Evolutionary conservation across 2,888 invertebrate genomes (phyloP), one percentile per base, ranked within the genome.

Genomic region (Drosophila subsilvestris): DNA sequence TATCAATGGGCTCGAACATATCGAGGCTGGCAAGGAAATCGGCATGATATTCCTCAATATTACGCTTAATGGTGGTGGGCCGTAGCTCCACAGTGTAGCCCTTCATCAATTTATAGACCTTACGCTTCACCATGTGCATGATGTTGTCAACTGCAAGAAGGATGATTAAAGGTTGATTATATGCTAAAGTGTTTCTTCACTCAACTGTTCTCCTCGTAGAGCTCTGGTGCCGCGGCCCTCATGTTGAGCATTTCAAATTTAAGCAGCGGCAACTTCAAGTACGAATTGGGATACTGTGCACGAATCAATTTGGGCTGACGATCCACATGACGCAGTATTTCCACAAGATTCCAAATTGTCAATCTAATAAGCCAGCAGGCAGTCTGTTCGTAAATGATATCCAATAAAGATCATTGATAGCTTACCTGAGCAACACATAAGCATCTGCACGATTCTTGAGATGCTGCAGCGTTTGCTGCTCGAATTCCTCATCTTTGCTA

Each of bases 231-330:
- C 47, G 75, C 84, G n/a, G 89, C 86, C 17, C 82, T 82, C 80
- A 89, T 85, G 18, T 81, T 84, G 0, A 90, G 76, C 81, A 89
- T 87, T 58, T 91, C 90, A 44, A 91, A 92, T 53, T 89, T 91
- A 1, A 92, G 71, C 6, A 92, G 69, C 3, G 92, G 92, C 42
- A 92, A 66, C 60, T 90, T 89, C 14, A 92, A 72, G 62, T 91
- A 89, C 0, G 84, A 76, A 42, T 82, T 90, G 0, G 92, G 91
- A 86, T 91, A 92, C n/a, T 71, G 62, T 0, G 85, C 29, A 3
- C 78, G 83, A 12, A 84, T 25, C 0, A 76, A 8, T 45, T 80
- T 87, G 0, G 78, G 65, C 10, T 78, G 72, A 0, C 89, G 87
- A 60, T 89, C 89, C 0, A 92, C 88, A 63, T 91, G 81, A 1